Percentiles rank a stretch among this genome's conserved stretches.
Evolutionary conservation across 2,797 vertebrate species (phyloP).

Genomic region (Poeciliopsis gracilis): DNA sequence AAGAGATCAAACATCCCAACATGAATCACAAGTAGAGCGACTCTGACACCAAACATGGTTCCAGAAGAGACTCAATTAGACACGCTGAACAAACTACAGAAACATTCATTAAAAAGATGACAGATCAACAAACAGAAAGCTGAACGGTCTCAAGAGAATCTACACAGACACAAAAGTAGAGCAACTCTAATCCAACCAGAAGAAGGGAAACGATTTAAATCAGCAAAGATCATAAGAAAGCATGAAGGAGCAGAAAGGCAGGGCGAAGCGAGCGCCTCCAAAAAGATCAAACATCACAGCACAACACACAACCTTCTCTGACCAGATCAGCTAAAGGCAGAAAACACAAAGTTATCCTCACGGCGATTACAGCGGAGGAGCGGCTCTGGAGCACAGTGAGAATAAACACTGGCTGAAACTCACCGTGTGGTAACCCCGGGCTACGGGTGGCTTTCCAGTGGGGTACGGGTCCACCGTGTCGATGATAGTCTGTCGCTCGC

Average conservation of each 20-base stretch:
- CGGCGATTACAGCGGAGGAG: constrained; percentile 8
- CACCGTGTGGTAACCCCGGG: constrained; percentile 96
- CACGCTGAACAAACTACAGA: constrained; percentile 12
- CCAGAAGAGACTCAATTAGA: background rate
- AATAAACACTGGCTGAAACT: constrained; percentile 61
- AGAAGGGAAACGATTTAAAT: constrained; percentile 11
- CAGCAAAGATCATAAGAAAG: constrained; percentile 18
- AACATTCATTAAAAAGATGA: constrained; percentile 5
- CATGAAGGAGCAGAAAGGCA: constrained; percentile 4
- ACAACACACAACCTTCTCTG: constrained; percentile 25
- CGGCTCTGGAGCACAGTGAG: background rate
- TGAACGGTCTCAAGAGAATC: constrained; percentile 21
- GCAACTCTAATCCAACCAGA: constrained; percentile 8
- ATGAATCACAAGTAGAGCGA: background rate
- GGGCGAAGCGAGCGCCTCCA: background rate
- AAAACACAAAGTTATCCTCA: background rate
- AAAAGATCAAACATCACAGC: constrained; percentile 21
- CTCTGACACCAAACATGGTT: constrained; percentile 10
- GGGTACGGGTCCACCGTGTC: constrained; percentile 98
- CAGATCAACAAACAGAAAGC: constrained; percentile 23
- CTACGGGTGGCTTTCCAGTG: constrained; percentile 91
- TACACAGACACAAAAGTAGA: constrained; percentile 17
- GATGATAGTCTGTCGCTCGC: constrained; percentile 97
- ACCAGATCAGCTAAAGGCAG: constrained; percentile 20
- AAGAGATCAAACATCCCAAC: background rate